Evolutionary conservation across 2,797 vertebrate species (phyloP).

Genomic region (Vespertilio murinus): DNA sequence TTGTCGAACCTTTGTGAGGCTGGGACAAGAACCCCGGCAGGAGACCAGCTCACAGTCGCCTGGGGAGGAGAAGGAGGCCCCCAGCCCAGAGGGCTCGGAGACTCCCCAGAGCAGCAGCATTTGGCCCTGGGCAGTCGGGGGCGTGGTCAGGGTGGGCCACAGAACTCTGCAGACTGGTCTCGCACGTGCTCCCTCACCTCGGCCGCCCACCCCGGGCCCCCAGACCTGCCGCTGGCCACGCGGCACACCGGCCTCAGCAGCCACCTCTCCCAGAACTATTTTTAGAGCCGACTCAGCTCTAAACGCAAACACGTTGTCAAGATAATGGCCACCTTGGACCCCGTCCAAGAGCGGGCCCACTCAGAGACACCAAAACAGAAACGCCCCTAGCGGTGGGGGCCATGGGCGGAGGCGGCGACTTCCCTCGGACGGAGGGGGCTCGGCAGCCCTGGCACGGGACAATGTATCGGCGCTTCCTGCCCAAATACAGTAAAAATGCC

Average conservation of each 20-base stretch:
- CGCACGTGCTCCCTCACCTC: fast-evolving
- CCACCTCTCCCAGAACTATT: background rate
- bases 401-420: background rate
- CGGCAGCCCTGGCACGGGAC: background rate
- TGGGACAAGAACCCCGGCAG: too few relatives aligned
- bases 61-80: background rate
- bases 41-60: too few relatives aligned
- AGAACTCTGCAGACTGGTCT: background rate
- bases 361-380: background rate
- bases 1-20: too few relatives aligned
- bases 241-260: background rate
- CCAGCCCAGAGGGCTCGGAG: fast-evolving
- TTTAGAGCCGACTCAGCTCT: conserved; percentile 1
- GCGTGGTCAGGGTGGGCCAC: fast-evolving
- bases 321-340: conserved; percentile 26
- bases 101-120: background rate
- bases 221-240: too few relatives aligned
- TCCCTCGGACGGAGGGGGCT: background rate
- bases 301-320: conserved; percentile 55
- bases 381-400: background rate
- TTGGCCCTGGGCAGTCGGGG: background rate
- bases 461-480: background rate
- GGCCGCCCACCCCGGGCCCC: background rate
- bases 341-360: background rate
- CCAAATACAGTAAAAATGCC: conserved; percentile 22